These are phyloP conservation scores for Chymomyza caudatula DNA, from an alignment of 2,888 invertebrate genomes.

Conservation along the genomic window DNA sequence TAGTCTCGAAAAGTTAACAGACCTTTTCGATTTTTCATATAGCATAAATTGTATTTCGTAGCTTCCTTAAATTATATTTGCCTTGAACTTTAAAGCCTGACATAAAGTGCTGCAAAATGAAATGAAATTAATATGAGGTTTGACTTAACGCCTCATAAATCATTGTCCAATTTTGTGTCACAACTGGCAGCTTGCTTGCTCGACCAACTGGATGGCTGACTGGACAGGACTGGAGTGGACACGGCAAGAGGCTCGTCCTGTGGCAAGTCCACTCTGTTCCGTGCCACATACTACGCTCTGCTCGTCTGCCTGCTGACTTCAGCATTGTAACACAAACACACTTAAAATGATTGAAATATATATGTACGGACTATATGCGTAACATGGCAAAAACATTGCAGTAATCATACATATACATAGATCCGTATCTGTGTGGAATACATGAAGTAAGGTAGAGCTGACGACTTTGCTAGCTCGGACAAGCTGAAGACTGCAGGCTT, in stretches of 20 bases:
- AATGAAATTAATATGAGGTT: slow-evolving; percentile 72
- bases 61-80: not conserved
- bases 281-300: slow-evolving; percentile 32
- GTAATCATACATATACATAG: slow-evolving; percentile 19
- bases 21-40: slow-evolving; percentile 18
- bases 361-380: slow-evolving; percentile 62
- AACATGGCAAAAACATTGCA: slow-evolving; percentile 52
- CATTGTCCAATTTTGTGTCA: slow-evolving; percentile 69
- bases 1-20: not conserved
- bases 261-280: slow-evolving; percentile 3
- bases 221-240: not conserved
- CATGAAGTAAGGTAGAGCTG: slow-evolving; percentile 21
- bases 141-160: slow-evolving; percentile 72
- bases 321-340: slow-evolving; percentile 60
- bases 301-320: not conserved
- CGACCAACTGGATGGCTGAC: not conserved
- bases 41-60: slow-evolving; percentile 23
- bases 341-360: slow-evolving; percentile 71
- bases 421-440: slow-evolving; percentile 6
- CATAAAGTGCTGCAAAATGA: slow-evolving; percentile 49
- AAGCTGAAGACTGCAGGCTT: slow-evolving; percentile 52
- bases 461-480: not conserved
- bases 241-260: not conserved
- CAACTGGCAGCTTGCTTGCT: slow-evolving; percentile 19
- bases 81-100: slow-evolving; percentile 45